A percentile compares a stretch with the other conserved stretches of the same genome.
Conservation (phyloP, 2,113 vertebrate genomes). For the Chroicocephalus ridibundus region DNA sequence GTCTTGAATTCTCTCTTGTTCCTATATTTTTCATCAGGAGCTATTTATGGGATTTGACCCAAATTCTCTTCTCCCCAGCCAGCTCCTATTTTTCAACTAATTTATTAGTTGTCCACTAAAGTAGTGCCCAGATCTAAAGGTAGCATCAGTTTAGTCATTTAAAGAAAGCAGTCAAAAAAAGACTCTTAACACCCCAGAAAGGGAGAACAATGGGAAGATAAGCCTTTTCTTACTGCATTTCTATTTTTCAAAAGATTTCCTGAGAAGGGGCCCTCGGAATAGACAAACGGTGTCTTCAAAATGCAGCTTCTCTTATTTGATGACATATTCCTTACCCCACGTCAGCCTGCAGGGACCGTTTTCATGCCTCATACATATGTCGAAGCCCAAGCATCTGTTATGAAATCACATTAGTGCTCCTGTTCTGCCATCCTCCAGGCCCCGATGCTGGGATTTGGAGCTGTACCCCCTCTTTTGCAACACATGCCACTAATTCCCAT, state of each 20-base stretch:
- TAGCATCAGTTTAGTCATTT: background rate
- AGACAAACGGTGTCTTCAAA: background rate
- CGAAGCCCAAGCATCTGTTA: background rate
- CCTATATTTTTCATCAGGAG: constrained; percentile 26
- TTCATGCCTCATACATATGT: background rate
- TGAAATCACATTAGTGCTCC: background rate
- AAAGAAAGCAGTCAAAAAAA: background rate
- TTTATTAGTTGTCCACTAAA: constrained; percentile 32
- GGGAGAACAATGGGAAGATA: background rate
- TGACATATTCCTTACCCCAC: fast-evolving
- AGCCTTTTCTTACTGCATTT: background rate
- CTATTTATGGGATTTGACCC: constrained; percentile 63
- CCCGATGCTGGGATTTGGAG: background rate
- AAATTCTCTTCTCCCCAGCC: constrained; percentile 37
- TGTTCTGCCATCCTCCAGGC: background rate
- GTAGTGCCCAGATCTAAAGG: background rate
- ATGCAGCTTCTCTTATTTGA: background rate
- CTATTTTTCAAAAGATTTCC: background rate
- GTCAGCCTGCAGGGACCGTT: background rate
- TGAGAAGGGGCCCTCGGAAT: background rate
- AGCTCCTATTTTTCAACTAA: constrained; percentile 21
- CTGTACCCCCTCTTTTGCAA: background rate
- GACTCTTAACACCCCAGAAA: background rate
- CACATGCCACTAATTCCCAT: background rate
- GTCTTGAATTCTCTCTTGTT: constrained; percentile 26